Conservation (phyloP, 1,140 invertebrate genomes). For the Rhizoglyphus robini region DNA sequence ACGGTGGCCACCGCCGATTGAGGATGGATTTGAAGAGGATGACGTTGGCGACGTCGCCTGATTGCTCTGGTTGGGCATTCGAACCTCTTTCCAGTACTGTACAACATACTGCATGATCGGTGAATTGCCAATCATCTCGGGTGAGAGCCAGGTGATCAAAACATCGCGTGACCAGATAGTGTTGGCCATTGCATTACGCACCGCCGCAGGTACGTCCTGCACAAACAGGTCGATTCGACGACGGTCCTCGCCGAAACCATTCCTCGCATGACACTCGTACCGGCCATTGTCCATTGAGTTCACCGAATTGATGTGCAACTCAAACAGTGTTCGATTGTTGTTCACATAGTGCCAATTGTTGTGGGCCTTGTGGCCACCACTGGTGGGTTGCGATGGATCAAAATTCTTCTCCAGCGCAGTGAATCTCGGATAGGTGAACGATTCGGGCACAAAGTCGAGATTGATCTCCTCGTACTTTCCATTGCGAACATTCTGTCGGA, state of each 20-base stretch:
- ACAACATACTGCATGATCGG: slow-evolving; percentile 37
- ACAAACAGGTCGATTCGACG: slow-evolving; percentile 35
- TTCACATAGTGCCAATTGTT: slow-evolving; percentile 4
- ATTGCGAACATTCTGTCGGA: slow-evolving; percentile 24
- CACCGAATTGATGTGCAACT: slow-evolving; percentile 32
- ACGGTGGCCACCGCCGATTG: neutral
- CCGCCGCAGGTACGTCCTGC: slow-evolving; percentile 38
- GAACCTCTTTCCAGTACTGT: slow-evolving; percentile 27
- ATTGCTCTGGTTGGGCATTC: neutral
- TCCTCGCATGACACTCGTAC: slow-evolving; percentile 35
- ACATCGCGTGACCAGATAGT: slow-evolving; percentile 32
- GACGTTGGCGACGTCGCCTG: neutral
- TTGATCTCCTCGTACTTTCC: slow-evolving; percentile 14
- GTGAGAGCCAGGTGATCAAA: slow-evolving; percentile 34
- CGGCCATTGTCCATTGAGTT: slow-evolving; percentile 34
- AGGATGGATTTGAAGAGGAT: too few species aligned
- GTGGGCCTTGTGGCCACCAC: neutral
- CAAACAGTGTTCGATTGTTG: slow-evolving; percentile 22
- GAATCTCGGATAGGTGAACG: neutral
- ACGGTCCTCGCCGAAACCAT: slow-evolving; percentile 32
- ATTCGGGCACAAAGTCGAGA: neutral
- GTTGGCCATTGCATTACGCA: slow-evolving; percentile 33
- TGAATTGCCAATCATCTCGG: slow-evolving; percentile 38
- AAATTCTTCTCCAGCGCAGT: slow-evolving; percentile 17
- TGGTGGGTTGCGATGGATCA: neutral